A percentile compares a stretch with the other conserved stretches of the same genome.
Evolutionary conservation across 2,888 invertebrate genomes (phyloP).

Genomic region (Zaprionus obscuricornis): DNA sequence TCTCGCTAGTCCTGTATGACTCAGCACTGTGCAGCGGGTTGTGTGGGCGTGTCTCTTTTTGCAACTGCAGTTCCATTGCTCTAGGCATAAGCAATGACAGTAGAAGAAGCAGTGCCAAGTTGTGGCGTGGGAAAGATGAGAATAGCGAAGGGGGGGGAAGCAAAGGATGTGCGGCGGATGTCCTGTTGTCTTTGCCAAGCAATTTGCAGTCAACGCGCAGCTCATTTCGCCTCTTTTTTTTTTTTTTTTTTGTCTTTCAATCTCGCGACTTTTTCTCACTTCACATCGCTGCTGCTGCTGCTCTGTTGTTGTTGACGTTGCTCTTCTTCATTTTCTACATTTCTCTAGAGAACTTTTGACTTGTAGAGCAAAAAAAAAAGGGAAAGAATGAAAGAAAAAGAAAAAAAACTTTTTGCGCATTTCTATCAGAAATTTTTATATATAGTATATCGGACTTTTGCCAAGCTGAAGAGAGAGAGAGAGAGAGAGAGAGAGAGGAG

Average conservation of each 20-base stretch:
- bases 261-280: constrained; percentile 31
- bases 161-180: neutral
- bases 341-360: constrained; percentile 52
- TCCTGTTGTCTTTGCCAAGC: constrained; percentile 27
- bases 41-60: too few species aligned
- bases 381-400: neutral
- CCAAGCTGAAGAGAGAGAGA: too few species aligned
- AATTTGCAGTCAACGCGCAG: constrained; percentile 33
- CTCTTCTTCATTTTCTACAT: constrained; percentile 4
- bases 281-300: constrained; percentile 7
- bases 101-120: too few species aligned
- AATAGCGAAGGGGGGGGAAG: too few species aligned
- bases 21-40: too few species aligned
- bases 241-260: too few species aligned
- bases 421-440: constrained; percentile 60
- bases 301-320: constrained; percentile 18
- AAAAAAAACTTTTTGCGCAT: constrained; percentile 42
- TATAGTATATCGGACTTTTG: too few species aligned
- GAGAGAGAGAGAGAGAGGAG: too few species aligned
- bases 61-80: too few species aligned
- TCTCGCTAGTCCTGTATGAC: too few species aligned
- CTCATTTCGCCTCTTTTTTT: constrained; percentile 38
- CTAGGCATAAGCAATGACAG: too few species aligned
- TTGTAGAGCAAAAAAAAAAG: constrained; percentile 9
- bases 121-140: too few species aligned